Conservation (phyloP, 1,140 invertebrate genomes). For the Bombus haemorrhoidalis region DNA sequence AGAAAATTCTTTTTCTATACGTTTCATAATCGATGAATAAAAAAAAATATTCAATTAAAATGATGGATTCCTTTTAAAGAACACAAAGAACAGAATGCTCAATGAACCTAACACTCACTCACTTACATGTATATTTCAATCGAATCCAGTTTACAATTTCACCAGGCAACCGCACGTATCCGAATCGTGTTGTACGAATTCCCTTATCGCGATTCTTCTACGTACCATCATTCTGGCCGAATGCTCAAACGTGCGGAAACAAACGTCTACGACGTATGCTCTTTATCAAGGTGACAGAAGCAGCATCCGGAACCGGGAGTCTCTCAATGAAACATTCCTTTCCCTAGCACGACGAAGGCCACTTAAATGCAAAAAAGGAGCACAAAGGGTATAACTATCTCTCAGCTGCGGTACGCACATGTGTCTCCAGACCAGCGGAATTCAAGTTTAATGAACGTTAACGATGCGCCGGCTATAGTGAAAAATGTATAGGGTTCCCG, state of each 20-base stretch:
- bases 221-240: too few species aligned
- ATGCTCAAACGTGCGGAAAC: conserved; percentile 1
- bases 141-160: neutral
- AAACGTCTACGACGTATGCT: neutral
- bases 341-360: neutral
- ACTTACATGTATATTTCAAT: neutral
- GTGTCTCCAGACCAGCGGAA: neutral
- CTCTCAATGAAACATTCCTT: neutral
- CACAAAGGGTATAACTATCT: neutral
- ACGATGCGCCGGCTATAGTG: neutral
- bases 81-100: neutral
- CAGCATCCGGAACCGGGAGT: neutral
- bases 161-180: neutral
- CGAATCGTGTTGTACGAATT: conserved; percentile 19
- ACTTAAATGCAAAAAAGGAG: neutral
- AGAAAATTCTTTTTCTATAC: neutral
- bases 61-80: neutral
- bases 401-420: neutral
- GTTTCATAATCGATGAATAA: neutral
- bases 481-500: conserved; percentile 7
- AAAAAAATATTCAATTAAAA: neutral
- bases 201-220: too few species aligned
- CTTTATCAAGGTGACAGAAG: neutral
- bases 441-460: conserved; percentile 39
- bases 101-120: neutral